phyloP scores from a whole-genome alignment of 2,888 invertebrate species.

The Seira ritae region DNA sequence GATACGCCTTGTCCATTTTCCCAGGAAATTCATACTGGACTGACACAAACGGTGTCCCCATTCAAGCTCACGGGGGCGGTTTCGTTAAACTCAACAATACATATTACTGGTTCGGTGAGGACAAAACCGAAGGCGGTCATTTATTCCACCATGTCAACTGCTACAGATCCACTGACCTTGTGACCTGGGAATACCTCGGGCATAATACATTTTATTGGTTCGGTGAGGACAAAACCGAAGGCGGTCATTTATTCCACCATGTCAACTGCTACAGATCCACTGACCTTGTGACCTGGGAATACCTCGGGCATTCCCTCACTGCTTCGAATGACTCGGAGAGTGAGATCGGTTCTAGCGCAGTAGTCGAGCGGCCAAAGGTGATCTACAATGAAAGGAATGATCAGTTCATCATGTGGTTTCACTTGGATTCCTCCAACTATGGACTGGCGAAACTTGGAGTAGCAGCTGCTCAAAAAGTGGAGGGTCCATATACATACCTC shows the following conservation, averaged over 20 bases:
- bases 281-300: conserved; percentile 45
- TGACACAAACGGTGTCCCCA: conserved; percentile 45
- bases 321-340: conserved; percentile 6
- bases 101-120: conserved; percentile 60
- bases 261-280: conserved; percentile 48
- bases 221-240: conserved; percentile 55
- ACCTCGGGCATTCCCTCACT: conserved; percentile 24
- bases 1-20: conserved; percentile 31
- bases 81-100: conserved; percentile 14
- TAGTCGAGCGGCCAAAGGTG: conserved; percentile 46
- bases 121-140: conserved; percentile 53
- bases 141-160: conserved; percentile 49
- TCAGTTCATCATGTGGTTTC: conserved; percentile 58
- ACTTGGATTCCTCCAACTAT: conserved; percentile 48
- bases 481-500: conserved; percentile 43
- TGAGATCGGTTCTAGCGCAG: conserved; percentile 35
- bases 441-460: conserved; percentile 49
- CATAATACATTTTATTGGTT: conserved; percentile 49
- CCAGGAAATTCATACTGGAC: conserved; percentile 49
- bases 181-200: conserved; percentile 34
- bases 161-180: conserved; percentile 44
- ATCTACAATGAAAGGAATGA: conserved; percentile 33
- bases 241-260: conserved; percentile 48
- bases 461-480: conserved; percentile 22
- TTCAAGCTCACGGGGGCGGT: conserved; percentile 52